Percentiles rank a stretch among this genome's conserved stretches.
Conservation (phyloP, 2,888 invertebrate species). For the Lasioglossum zephyrum region DNA sequence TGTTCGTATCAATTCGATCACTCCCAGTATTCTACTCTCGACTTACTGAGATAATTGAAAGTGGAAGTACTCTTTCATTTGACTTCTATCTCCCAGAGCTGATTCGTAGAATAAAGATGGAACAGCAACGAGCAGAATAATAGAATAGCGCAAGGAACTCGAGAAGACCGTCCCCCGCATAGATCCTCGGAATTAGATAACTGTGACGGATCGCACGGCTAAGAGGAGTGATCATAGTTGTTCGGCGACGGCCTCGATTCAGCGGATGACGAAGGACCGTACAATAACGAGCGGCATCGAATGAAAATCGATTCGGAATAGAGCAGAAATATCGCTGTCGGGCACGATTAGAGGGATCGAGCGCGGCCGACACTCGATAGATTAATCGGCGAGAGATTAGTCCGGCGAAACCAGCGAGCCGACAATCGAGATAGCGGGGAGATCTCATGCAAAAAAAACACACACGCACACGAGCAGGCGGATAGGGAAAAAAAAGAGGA, state of each 20-base stretch:
- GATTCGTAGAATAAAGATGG: neutral
- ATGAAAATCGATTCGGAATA: conserved; percentile 51
- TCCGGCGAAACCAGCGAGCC: conserved; percentile 45
- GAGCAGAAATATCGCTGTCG: conserved; percentile 53
- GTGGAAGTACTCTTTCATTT: neutral
- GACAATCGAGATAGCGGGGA: conserved; percentile 58
- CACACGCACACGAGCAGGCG: neutral
- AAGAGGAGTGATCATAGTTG: neutral
- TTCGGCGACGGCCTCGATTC: neutral
- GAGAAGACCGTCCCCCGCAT: neutral
- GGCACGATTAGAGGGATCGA: conserved; percentile 47
- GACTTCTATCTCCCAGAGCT: neutral
- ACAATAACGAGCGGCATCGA: conserved; percentile 27
- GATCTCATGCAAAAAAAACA: conserved; percentile 45
- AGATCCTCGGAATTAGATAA: neutral
- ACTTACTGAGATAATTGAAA: neutral
- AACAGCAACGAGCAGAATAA: too few species aligned
- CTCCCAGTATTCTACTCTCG: too few species aligned
- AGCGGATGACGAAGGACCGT: conserved; percentile 26
- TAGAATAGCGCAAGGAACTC: neutral
- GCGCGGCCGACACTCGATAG: conserved; percentile 53
- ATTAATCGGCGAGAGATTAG: conserved; percentile 66
- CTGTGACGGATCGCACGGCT: neutral
- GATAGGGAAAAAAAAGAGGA: neutral
- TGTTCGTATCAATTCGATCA: too few species aligned